Percentiles rank a stretch among this genome's conserved stretches.
Evolutionary conservation across 2,113 vertebrate genomes (phyloP).

Genomic region (Plotosus lineatus): DNA sequence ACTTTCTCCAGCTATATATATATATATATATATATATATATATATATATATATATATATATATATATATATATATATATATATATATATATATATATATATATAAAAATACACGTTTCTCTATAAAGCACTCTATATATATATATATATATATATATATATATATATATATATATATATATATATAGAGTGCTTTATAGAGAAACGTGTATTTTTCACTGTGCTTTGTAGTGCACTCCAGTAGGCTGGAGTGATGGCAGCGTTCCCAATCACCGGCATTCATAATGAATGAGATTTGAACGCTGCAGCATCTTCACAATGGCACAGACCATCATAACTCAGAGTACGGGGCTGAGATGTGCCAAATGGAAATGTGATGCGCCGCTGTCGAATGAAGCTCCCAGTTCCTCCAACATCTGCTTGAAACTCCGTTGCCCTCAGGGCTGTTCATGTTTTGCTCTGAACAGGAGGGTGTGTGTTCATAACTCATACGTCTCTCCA

Average conservation of each 20-base stretch:
- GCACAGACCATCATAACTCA: slow-evolving; percentile 50
- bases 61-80: no score
- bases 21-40: no score
- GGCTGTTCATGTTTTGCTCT: slow-evolving; percentile 47
- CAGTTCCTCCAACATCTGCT: slow-evolving; percentile 52
- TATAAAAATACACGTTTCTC: no score
- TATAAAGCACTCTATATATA: no score
- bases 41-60: no score
- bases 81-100: no score
- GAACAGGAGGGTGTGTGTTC: slow-evolving; percentile 39
- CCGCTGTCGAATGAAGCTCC: slow-evolving; percentile 43
- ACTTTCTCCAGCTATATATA: slow-evolving; percentile 28
- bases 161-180: no score
- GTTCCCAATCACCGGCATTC: slow-evolving; percentile 51
- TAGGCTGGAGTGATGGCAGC: slow-evolving; percentile 29
- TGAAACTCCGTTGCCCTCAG: slow-evolving; percentile 40
- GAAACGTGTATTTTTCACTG: slow-evolving; percentile 21
- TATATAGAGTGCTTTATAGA: slow-evolving; percentile 35
- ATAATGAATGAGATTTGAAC: slow-evolving; percentile 56
- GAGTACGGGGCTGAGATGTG: slow-evolving; percentile 45
- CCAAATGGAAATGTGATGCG: slow-evolving; percentile 51
- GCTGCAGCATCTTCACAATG: slow-evolving; percentile 50
- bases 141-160: no score
- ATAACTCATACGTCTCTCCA: slow-evolving; percentile 36
- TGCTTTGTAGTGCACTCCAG: slow-evolving; percentile 38